Base-by-base conservation (phyloP, 2,113 vertebrate species). In the Rafetus swinhoei region DNA sequence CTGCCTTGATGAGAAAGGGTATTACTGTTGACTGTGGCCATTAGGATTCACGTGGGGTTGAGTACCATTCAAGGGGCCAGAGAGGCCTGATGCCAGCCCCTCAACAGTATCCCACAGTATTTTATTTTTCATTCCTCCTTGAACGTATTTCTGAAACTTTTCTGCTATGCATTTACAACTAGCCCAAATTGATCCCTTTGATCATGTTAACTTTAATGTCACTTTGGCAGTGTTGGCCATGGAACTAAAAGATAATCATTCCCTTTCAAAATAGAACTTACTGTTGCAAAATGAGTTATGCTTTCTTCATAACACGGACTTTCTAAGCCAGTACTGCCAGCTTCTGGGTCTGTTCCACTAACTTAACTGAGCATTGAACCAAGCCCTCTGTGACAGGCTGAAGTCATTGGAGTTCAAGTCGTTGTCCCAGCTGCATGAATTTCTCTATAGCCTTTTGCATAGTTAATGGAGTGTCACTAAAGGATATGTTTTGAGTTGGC, bases 81-180 rank as follows among this genome's bases (percentile, higher is more conserved):
- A 45, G 39, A 45, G 39, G 39, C 39, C 39, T 5, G 5, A 45
- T 45, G 39, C 39, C 39, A 45, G 39, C 39, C 39, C 39, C 39
- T 45, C 39, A 45, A 5, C 3, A n/a, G 53, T 13, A 54, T 54
- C 9, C 5, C 50, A 86, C 13, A 91, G 55, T 52, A 85, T 84
- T 92, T 93, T 32, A 15, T 16, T 72, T n/a, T n/a, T 92, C 72
- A n/a, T 55, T 79, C 82, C n/a, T 85, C 79, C 88, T 62, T 79
- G 27, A 83, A 85, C 11, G 8, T 53, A 53, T 86, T 85, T 88
- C 57, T 57, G 52, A 90, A 94, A 89, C 15, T 57, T 22, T 81
- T 14, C 81, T 88, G 22, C 50, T 74, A 50, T 35, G 45, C 45
- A 86, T 45, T 79, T 39, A 21, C 53, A 69, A 77, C 55, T 39